phyloP scores from a whole-genome alignment of 1,140 invertebrate genomes.

The Zaprionus africanus region DNA sequence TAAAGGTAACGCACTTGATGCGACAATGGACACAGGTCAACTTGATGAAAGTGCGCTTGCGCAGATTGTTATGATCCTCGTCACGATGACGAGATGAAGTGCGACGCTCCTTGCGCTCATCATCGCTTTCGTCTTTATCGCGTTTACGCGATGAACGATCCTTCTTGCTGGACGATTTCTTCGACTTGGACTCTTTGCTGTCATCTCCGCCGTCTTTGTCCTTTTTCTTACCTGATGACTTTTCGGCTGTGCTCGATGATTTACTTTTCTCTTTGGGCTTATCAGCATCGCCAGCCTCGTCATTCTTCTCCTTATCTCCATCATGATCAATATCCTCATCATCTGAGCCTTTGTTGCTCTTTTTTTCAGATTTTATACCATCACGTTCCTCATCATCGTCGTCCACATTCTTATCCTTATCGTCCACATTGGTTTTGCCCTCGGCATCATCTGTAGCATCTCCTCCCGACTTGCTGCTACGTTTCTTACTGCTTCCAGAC shows the following conservation, averaged over 20 bases:
- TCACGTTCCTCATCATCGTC: constrained; percentile 84
- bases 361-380: constrained; percentile 83
- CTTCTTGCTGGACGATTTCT: constrained; percentile 64
- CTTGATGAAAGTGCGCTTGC: constrained; percentile 87
- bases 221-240: constrained; percentile 79
- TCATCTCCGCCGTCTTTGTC: constrained; percentile 67
- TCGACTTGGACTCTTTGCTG: constrained; percentile 69
- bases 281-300: constrained; percentile 53
- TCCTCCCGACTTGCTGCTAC: constrained; percentile 48
- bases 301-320: constrained; percentile 54
- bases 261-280: constrained; percentile 67
- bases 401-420: constrained; percentile 81
- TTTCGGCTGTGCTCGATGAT: constrained; percentile 47
- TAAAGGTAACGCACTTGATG: constrained; percentile 89
- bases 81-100: constrained; percentile 67
- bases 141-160: constrained; percentile 68
- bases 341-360: constrained; percentile 81
- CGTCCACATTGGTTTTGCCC: constrained; percentile 71
- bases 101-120: constrained; percentile 70
- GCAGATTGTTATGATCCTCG: constrained; percentile 66
- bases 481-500: constrained; percentile 54
- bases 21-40: constrained; percentile 90
- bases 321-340: constrained; percentile 85
- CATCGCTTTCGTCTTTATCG: constrained; percentile 68
- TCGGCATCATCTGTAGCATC: constrained; percentile 63